phyloP scores from a whole-genome alignment of 1,140 invertebrate species.

The Oncopodura yosiiana region DNA sequence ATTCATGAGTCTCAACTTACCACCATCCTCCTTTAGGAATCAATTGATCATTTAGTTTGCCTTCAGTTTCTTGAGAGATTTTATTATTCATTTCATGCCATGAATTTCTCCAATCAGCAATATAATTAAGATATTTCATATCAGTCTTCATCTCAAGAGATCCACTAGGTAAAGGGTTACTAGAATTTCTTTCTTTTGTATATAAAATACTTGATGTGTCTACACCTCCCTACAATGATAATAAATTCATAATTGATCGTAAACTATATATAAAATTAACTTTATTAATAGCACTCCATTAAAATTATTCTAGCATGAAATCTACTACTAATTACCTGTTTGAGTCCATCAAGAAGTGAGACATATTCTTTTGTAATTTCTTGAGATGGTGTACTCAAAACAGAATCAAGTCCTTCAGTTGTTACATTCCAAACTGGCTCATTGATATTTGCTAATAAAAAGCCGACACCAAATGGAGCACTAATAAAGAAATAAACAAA shows the following conservation, averaged over 20 bases:
- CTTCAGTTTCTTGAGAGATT: slow-evolving; percentile 13
- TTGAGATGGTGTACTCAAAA: background rate
- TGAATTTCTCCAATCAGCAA: slow-evolving; percentile 14
- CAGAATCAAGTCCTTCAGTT: slow-evolving; percentile 5
- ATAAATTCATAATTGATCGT: background rate
- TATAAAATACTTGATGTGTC: slow-evolving; percentile 12
- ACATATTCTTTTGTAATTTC: slow-evolving; percentile 11
- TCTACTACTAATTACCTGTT: no score
- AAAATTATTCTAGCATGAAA: no score
- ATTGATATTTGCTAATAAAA: slow-evolving; percentile 21
- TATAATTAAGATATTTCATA: slow-evolving; percentile 19
- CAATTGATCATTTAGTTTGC: slow-evolving; percentile 21
- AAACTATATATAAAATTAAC: no score
- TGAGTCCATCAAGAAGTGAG: no score
- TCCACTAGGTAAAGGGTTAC: background rate
- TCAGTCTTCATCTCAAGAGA: slow-evolving; percentile 23
- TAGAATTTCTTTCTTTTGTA: slow-evolving; percentile 11
- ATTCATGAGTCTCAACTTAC: background rate
- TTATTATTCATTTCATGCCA: slow-evolving; percentile 21
- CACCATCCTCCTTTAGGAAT: slow-evolving; percentile 15
- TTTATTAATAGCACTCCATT: no score
- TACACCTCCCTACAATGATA: slow-evolving; percentile 8
- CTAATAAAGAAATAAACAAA: no score
- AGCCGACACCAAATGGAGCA: slow-evolving; percentile 21
- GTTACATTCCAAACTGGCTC: slow-evolving; percentile 21